Conservation (phyloP, 2,888 invertebrate genomes). For the Neoitamus cyanurus region DNA sequence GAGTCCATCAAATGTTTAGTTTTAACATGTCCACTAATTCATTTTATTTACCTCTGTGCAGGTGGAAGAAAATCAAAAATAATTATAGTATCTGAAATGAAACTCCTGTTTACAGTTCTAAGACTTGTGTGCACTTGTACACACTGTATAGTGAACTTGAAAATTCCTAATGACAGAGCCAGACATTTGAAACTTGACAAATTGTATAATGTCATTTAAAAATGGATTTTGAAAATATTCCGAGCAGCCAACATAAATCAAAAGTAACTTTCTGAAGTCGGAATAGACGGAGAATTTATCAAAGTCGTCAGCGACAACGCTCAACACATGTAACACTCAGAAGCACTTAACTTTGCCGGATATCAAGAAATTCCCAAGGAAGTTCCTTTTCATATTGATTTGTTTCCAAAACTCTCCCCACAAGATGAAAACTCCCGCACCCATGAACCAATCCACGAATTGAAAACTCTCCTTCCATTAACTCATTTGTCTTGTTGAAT, state of each 20-base stretch:
- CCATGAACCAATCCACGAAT: neutral
- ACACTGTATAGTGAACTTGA: too few relatives aligned
- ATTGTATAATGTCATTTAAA: neutral
- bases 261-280: neutral
- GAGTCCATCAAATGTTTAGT: too few relatives aligned
- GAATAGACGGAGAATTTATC: neutral
- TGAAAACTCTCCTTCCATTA: slow-evolving; percentile 21
- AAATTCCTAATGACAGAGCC: neutral
- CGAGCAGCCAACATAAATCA: neutral
- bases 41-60: too few relatives aligned
- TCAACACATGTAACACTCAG: slow-evolving; percentile 7
- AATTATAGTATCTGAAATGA: too few relatives aligned
- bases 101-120: too few relatives aligned
- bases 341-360: slow-evolving; percentile 25
- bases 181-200: neutral
- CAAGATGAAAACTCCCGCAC: neutral
- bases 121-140: too few relatives aligned
- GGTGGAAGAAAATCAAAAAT: too few relatives aligned
- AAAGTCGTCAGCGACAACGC: neutral
- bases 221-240: neutral
- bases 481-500: slow-evolving; percentile 30
- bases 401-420: neutral
- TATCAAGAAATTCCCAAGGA: neutral
- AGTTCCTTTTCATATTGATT: slow-evolving; percentile 25
- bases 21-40: too few relatives aligned